These are phyloP conservation scores for Miichthys miiuy DNA, from an alignment of 2,797 vertebrate genomes.

Conservation along the genomic window DNA sequence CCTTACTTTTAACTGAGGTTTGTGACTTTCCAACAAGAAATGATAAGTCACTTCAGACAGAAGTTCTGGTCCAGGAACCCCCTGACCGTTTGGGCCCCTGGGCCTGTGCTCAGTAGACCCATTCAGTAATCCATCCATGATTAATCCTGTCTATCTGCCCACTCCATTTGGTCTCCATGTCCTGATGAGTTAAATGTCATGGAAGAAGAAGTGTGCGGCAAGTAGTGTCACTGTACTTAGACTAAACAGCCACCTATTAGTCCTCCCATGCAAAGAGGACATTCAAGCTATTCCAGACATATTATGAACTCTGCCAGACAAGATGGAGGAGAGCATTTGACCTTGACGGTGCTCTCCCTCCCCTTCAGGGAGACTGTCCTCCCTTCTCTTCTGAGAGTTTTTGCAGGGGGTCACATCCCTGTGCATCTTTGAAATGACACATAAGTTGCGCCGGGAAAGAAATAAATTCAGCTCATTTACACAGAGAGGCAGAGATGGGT, in stretches of 20 bases:
- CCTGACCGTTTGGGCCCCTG: background rate
- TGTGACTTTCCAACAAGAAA: background rate
- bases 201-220: background rate
- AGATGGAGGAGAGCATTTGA: conserved; percentile 50
- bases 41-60: background rate
- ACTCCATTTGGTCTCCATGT: conserved; percentile 34
- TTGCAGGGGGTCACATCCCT: conserved; percentile 49
- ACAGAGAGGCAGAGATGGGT: conserved; percentile 28
- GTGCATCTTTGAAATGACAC: conserved; percentile 58
- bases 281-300: conserved; percentile 31
- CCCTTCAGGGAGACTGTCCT: conserved; percentile 28
- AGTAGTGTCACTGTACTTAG: conserved; percentile 16
- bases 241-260: conserved; percentile 25
- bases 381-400: conserved; percentile 47
- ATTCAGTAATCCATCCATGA: conserved; percentile 26
- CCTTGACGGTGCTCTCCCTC: conserved; percentile 48
- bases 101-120: background rate
- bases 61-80: background rate
- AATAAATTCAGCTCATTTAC: conserved; percentile 63
- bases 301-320: conserved; percentile 35
- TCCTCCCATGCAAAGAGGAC: conserved; percentile 35
- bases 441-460: conserved; percentile 17
- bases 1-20: background rate
- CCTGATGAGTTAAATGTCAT: conserved; percentile 20
- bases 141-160: conserved; percentile 30